Evolutionary conservation across 2,888 invertebrate genomes (phyloP).

Genomic region (Cryptocephalus moraei): DNA sequence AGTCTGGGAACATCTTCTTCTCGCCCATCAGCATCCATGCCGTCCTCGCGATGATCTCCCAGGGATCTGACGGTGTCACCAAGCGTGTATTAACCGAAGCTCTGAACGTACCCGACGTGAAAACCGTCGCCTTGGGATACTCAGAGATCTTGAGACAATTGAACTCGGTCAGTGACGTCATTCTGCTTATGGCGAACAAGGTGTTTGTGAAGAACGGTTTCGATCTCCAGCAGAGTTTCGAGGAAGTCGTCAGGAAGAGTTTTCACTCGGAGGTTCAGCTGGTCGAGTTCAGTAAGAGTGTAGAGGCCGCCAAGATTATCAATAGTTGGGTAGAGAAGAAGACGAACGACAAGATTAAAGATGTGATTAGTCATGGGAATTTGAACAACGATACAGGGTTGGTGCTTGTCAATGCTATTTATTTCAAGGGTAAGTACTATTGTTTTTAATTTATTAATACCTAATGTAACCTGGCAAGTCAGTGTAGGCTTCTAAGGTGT

Average conservation of each 20-base stretch:
- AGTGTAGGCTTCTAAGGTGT: too few relatives aligned
- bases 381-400: slow-evolving; percentile 49
- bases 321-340: slow-evolving; percentile 72
- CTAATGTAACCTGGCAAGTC: too few relatives aligned
- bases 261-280: slow-evolving; percentile 55
- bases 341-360: slow-evolving; percentile 73
- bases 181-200: slow-evolving; percentile 61
- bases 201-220: slow-evolving; percentile 47
- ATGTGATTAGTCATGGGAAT: slow-evolving; percentile 54
- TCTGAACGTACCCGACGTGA: slow-evolving; percentile 22
- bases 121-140: slow-evolving; percentile 23
- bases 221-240: slow-evolving; percentile 44
- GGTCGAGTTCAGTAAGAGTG: slow-evolving; percentile 48
- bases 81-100: slow-evolving; percentile 24
- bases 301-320: slow-evolving; percentile 47
- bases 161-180: slow-evolving; percentile 40
- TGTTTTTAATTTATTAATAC: too few relatives aligned
- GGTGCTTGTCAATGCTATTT: slow-evolving; percentile 74
- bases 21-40: slow-evolving; percentile 38
- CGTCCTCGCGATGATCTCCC: slow-evolving; percentile 33
- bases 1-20: slow-evolving; percentile 33
- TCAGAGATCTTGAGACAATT: slow-evolving; percentile 24
- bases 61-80: slow-evolving; percentile 33
- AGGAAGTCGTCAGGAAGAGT: slow-evolving; percentile 46
- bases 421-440: slow-evolving; percentile 54